Conservation (phyloP, 2,113 vertebrate genomes). For the Mus pahari region DNA sequence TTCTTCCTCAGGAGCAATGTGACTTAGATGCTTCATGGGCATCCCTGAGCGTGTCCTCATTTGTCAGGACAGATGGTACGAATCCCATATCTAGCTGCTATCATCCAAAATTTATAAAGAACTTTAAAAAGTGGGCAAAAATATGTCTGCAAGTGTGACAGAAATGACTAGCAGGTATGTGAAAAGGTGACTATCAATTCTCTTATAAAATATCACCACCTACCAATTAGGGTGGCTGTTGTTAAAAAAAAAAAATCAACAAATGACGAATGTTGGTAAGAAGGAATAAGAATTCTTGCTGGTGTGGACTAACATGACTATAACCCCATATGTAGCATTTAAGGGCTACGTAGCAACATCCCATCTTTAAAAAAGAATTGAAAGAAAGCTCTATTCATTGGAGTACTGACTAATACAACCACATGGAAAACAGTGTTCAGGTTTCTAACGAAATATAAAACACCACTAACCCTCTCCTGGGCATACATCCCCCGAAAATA, state of each 20-base stretch:
- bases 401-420: not conserved
- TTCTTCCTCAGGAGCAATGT: not conserved
- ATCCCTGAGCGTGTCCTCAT: not conserved
- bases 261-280: not conserved
- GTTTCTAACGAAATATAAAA: not conserved
- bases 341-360: not conserved
- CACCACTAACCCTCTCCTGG: not conserved
- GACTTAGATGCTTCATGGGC: not conserved
- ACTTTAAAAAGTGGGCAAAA: not conserved
- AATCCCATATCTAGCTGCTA: not conserved
- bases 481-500: not conserved
- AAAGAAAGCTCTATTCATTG: not conserved
- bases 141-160: not conserved
- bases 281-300: not conserved
- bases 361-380: too few relatives aligned
- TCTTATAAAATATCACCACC: not conserved
- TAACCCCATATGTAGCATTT: not conserved
- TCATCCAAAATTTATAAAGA: not conserved
- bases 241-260: not conserved
- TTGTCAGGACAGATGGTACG: slow-evolving; percentile 24
- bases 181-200: not conserved
- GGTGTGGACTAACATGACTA: not conserved
- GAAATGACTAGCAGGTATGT: not conserved
- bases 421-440: not conserved
- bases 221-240: not conserved